phyloP scores from a whole-genome alignment of 2,888 invertebrate species.

The Acanthopleura granulata region DNA sequence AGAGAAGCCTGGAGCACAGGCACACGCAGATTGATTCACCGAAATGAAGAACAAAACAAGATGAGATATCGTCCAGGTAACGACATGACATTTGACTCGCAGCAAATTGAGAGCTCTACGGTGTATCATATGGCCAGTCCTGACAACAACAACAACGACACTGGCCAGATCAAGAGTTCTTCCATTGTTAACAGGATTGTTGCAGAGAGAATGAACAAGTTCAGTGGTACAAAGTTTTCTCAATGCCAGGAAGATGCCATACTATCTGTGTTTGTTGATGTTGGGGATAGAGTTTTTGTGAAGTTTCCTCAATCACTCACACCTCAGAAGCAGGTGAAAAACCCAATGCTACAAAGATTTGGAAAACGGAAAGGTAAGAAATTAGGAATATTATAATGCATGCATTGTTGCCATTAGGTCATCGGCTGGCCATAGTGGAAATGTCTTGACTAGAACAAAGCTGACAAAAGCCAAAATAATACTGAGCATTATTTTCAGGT shows the following conservation, averaged over 20 bases:
- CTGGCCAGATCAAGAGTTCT: background rate
- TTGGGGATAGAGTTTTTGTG: conserved; percentile 54
- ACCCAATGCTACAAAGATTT: conserved; percentile 32
- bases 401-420: too few relatives aligned
- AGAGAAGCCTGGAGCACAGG: background rate
- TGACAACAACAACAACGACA: background rate
- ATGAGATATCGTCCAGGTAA: background rate
- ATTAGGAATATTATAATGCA: too few relatives aligned
- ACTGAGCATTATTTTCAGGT: too few relatives aligned
- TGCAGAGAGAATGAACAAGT: background rate
- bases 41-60: conserved; percentile 4
- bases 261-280: conserved; percentile 41
- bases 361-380: conserved; percentile 53
- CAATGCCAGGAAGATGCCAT: conserved; percentile 35
- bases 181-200: conserved; percentile 3
- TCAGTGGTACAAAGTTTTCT: background rate
- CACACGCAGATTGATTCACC: background rate
- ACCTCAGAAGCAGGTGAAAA: background rate
- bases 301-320: conserved; percentile 38
- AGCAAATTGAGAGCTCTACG: background rate
- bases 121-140: background rate
- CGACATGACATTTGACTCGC: background rate
- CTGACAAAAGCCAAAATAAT: too few relatives aligned
- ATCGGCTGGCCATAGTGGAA: too few relatives aligned
- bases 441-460: too few relatives aligned